Evolutionary conservation across 2,113 vertebrate genomes (phyloP), one percentile per base, ranked within the genome.

Genomic region (Fulmarus glacialis): DNA sequence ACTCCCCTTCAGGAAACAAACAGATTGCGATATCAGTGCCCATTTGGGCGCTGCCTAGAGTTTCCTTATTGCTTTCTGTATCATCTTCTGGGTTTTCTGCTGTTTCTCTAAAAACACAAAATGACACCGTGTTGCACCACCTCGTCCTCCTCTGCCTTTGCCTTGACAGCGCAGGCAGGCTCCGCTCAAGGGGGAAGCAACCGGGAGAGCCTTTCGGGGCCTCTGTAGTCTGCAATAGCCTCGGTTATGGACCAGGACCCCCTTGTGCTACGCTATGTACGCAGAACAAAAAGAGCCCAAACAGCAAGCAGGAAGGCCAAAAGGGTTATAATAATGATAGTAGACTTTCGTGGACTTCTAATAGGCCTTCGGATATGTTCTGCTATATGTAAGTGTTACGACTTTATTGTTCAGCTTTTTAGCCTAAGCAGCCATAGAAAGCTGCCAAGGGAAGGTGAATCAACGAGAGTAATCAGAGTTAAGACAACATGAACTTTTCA

Each of bases 181-280:
- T 64, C 18, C 0, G 5, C 34, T 48, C 26, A 20, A 52, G 18
- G 11, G 26, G 21, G 14, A 56, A 81, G 21, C 15, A 77, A 42
- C 18, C 17, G 36, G 45, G 20, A 60, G 29, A 92, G 47, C 8
- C 6, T 2, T 26, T 4, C 16, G 40, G 48, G 58, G 34, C 34
- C 60, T 29, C 79, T 36, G 29, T 21, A 42, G 8, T 27, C 48
- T 78, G 24, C 63, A 81, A 67, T 0, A 56, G 62, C 34, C 34
- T 38, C 38, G 20, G 15, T 17, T 38, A 70, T 2, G 6, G 22
- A 63, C 5, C 22, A 47, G 59, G 40, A 70, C 24, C 7, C 30
- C 19, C 21, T 4, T 15, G 27, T 58, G 68, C 73, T 66, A 9
- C 0, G 1, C 26, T 23, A 22, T 1, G 7, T 29, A 36, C 0